A percentile compares a stretch with the other conserved stretches of the same genome.
Evolutionary conservation across 2,797 vertebrate species (phyloP).

Genomic region (Anniella stebbinsi): DNA sequence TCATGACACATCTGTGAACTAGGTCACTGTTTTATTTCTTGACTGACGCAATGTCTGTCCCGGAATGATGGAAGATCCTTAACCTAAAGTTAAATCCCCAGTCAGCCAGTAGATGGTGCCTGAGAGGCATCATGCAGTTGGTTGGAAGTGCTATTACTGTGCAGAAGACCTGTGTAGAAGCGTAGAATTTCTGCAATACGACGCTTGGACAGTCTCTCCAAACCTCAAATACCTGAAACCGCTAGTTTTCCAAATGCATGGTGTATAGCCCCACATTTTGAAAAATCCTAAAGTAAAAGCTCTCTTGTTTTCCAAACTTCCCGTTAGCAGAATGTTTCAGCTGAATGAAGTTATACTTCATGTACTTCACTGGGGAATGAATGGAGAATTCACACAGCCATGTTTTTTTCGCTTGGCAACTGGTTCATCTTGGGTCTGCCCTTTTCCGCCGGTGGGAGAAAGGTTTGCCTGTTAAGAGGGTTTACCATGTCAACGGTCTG

Average conservation of each 20-base stretch:
- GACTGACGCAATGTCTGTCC: not conserved
- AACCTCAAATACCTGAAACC: not conserved
- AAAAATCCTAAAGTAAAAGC: not conserved
- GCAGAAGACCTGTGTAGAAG: no score
- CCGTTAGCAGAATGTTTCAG: not conserved
- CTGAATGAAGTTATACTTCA: not conserved
- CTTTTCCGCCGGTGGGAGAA: not conserved
- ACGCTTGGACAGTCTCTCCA: not conserved
- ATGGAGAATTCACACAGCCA: not conserved
- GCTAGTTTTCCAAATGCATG: not conserved
- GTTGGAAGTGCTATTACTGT: not conserved
- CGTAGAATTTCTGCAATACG: not conserved
- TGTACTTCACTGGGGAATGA: not conserved
- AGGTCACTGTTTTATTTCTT: not conserved
- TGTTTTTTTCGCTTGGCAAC: no score
- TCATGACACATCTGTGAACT: not conserved
- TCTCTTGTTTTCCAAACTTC: not conserved
- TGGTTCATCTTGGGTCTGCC: not conserved
- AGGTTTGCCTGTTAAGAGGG: not conserved
- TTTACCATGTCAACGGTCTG: not conserved
- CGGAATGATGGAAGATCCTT: not conserved
- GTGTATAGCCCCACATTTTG: not conserved
- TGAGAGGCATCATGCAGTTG: not conserved
- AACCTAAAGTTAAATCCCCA: not conserved
- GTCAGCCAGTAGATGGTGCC: slow-evolving; percentile 3